Base-by-base conservation (phyloP, 1,140 invertebrate species). In the Helicoverpa armigera region DNA sequence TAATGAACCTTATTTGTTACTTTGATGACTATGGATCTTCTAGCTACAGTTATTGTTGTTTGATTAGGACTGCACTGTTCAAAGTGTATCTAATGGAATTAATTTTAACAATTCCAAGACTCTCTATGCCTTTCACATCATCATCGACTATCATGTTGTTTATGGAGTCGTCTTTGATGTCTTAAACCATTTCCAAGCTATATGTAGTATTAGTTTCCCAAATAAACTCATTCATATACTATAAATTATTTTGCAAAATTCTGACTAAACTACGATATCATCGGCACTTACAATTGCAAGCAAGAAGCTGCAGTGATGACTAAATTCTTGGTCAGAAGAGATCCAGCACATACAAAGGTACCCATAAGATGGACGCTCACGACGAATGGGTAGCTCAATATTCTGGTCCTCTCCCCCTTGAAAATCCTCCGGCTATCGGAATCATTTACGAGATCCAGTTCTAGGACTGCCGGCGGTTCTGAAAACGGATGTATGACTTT, bases 221-320 rank as follows among this genome's bases (percentile, higher is more conserved):
- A 23, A 7, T 0, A 58, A 4, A 58, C 54, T 58, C 18, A 16
- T 18, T 7, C 5, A 43, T 43, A 43, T 5, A 7, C 35, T 7
- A 35, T 13, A 56, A 58, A 58, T 61, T 31, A 31, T 18, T 31
- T 35, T 61, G 1, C 3, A 23, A 5, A 16, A 3, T 10, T 43
- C 5, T 18, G 54, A 51, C 2, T 10, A 23, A 12, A 43, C 48
- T 29, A 23, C 16, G 69, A 18, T 51, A 23, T 16, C 23, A 14
- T 50, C 3, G 14, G 16, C 10, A 76, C 73, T 76, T 61, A 76
- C 73, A 76, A 14, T 76, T 78, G 63, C 29, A 78, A 54, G 14
- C 75, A 78, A 2, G 75, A 78, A 9, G 75, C 75, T 16, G 75
- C 75, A 13, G 29, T 67, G 10, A 78, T 35, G 51, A 78, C 16